Conservation (phyloP, 2,888 invertebrate genomes). For the Perizoma flavofasciatum region DNA sequence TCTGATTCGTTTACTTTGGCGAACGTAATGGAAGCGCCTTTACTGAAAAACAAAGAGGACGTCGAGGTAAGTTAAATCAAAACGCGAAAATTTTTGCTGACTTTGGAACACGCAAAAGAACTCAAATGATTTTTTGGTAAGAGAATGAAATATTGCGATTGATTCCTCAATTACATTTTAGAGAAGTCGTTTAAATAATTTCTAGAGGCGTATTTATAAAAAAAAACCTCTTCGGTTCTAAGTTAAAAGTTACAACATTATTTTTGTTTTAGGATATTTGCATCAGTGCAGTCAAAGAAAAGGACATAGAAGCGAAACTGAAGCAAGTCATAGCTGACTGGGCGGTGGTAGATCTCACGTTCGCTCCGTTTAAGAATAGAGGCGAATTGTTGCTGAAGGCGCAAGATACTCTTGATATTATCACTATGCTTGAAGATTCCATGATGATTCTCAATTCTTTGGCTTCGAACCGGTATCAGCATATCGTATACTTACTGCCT, state of each 20-base stretch:
- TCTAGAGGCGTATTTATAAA: no score
- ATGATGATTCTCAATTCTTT: conserved; percentile 94
- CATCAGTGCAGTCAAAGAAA: conserved; percentile 94
- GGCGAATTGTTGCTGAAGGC: conserved; percentile 93
- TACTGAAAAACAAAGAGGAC: conserved; percentile 92
- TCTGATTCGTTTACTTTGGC: conserved; percentile 91
- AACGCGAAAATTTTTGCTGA: no score
- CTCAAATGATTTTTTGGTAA: no score
- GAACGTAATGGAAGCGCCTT: conserved; percentile 92
- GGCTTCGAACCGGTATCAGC: conserved; percentile 89
- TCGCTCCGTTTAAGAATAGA: conserved; percentile 90
- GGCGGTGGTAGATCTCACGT: conserved; percentile 88
- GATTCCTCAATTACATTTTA: no score
- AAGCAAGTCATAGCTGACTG: conserved; percentile 92
- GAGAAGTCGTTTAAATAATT: no score
- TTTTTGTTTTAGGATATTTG: conserved; percentile 88
- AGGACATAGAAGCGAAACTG: conserved; percentile 94
- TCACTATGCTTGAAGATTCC: conserved; percentile 91
- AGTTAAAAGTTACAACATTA: no score
- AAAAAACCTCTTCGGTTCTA: no score
- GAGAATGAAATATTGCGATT: no score
- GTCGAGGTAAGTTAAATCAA: conserved; percentile 85
- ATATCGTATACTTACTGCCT: not conserved
- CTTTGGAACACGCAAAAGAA: no score
- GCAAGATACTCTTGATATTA: conserved; percentile 89